A percentile compares a stretch with the other conserved stretches of the same genome.
These are phyloP conservation scores for Pelecanus crispus DNA, from an alignment of 2,113 vertebrate genomes.

Conservation along the genomic window DNA sequence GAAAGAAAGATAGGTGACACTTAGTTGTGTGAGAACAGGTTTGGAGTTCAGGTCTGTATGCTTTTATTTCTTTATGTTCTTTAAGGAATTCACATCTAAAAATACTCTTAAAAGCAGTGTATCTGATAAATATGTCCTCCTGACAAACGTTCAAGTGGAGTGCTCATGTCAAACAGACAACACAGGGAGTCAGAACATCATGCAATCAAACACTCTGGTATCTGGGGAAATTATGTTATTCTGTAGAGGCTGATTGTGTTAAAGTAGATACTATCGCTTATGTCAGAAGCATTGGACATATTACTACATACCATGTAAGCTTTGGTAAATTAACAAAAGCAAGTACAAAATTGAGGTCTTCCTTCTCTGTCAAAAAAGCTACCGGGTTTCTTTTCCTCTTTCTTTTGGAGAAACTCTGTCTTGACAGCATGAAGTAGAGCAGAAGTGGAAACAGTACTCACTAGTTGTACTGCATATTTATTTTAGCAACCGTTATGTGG, in stretches of 20 bases:
- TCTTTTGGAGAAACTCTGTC: background rate
- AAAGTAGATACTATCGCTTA: background rate
- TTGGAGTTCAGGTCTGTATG: background rate
- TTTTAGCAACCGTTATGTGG: background rate
- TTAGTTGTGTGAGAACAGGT: background rate
- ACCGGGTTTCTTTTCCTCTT: background rate
- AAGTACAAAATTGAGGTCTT: background rate
- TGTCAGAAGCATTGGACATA: background rate
- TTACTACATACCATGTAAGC: background rate
- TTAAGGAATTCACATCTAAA: background rate
- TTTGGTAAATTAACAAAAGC: background rate
- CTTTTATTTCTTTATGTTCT: background rate
- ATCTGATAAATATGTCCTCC: background rate
- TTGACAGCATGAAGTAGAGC: background rate
- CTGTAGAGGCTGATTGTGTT: background rate
- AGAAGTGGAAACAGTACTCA: background rate
- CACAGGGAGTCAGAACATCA: background rate
- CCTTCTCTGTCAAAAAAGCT: background rate
- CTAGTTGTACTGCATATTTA: background rate
- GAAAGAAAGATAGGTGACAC: background rate
- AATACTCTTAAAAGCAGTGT: background rate
- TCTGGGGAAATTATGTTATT: background rate
- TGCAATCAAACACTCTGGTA: background rate
- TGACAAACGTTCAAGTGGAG: background rate
- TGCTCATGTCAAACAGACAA: fast-evolving